Base-by-base conservation (phyloP, 2,888 invertebrate species). In the Steinernema hermaphroditum region DNA sequence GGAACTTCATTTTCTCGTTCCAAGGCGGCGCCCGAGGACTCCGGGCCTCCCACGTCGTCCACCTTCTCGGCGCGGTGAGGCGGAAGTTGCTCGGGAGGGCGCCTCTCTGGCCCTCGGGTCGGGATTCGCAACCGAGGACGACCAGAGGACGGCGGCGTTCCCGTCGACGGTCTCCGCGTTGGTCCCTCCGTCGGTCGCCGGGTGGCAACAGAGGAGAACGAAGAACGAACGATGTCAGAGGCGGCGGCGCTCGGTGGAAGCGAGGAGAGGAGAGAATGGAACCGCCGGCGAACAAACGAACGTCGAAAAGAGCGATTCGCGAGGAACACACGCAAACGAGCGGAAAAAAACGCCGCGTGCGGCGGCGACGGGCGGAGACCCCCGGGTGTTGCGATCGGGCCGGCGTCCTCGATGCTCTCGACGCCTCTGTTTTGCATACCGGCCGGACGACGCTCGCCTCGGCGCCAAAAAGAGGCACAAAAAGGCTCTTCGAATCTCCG, bases 261-360 rank as follows among this genome's bases (percentile, higher is more conserved):
- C 62, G 62, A n/a, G 32, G 32, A 46, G 32, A 62, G n/a, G 14
- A 54, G 62, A 62, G 62, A 62, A 62, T 62, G 62, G 62, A 62
- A 62, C 62, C 16, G 22, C 54, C 54, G 34, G 34, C 62, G 62
- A 46, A 16, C 46, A 46, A 6, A 62, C 62, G 62, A 62, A 62
- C 62, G 62, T 62, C 62, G 62, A 62, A 62, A 62, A 62, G 62
- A 62, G 62, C 62, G 62, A 62, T 27, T 62, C 62, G 29, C 62
- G 62, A 62, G 62, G 62, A 62, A 62, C 62, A 62, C 62, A 62
- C 62, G 62, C 62, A 62, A 62, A 62, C 62, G 62, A 12, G 50
- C 50, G 50, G 50, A 34, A 62, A 62, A 54, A 62, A 62, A 29
- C 62, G 62, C 62, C 62, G 62, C 29, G 62, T 62, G 62, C 62